Evolutionary conservation across 2,888 invertebrate genomes (phyloP).

Genomic region (Orthonychiurus folsomi): DNA sequence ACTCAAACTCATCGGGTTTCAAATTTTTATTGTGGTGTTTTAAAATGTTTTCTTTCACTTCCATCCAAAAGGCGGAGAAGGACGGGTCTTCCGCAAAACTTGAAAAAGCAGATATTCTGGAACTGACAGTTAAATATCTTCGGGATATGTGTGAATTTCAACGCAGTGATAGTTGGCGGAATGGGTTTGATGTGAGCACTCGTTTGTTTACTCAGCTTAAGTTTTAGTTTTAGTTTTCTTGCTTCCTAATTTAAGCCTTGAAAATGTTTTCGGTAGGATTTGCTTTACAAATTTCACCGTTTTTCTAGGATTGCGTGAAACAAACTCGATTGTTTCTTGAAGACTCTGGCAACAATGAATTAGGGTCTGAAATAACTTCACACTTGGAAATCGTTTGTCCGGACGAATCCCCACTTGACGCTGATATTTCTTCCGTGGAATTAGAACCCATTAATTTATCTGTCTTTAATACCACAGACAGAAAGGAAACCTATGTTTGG

Average conservation of each 20-base stretch:
- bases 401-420: background rate
- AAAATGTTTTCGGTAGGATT: background rate
- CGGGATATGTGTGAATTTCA: constrained; percentile 45
- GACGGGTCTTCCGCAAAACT: constrained; percentile 49
- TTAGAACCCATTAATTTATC: constrained; percentile 3
- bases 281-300: too few species aligned
- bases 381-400: background rate
- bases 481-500: constrained; percentile 2
- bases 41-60: background rate
- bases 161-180: background rate
- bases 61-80: background rate
- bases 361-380: background rate
- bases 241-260: background rate
- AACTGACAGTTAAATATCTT: constrained; percentile 67
- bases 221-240: too few species aligned
- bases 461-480: background rate
- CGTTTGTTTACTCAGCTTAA: too few species aligned
- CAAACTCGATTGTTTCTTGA: background rate
- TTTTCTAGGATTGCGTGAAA: background rate
- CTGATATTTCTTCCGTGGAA: background rate
- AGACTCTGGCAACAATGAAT: background rate
- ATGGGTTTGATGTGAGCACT: constrained; percentile 9
- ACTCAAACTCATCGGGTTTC: too few species aligned
- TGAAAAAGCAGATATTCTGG: constrained; percentile 76
- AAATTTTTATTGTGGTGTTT: too few species aligned